phyloP scores from a whole-genome alignment of 2,888 invertebrate species.

The Punctoribates punctum region DNA sequence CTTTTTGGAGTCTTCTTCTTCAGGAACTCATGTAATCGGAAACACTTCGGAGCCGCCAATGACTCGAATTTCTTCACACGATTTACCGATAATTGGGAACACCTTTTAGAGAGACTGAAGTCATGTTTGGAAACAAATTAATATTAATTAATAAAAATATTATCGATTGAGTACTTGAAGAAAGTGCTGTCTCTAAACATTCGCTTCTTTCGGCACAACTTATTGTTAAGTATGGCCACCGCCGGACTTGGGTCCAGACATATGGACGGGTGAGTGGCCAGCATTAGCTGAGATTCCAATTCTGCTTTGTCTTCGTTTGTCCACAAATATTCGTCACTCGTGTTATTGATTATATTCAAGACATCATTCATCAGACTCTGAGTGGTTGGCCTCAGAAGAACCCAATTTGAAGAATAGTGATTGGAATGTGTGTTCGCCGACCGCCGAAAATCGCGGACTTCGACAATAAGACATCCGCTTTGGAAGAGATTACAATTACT shows the following conservation, averaged over 20 bases:
- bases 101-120: constrained; percentile 49
- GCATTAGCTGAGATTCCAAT: constrained; percentile 77
- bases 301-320: constrained; percentile 70
- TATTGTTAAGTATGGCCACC: constrained; percentile 70
- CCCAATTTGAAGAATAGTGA: constrained; percentile 52
- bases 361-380: constrained; percentile 51
- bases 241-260: constrained; percentile 84
- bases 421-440: constrained; percentile 44
- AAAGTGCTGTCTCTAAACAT: constrained; percentile 39
- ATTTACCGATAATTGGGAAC: constrained; percentile 67
- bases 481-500: constrained; percentile 49
- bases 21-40: constrained; percentile 68
- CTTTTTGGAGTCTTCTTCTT: constrained; percentile 50
- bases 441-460: constrained; percentile 54
- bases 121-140: background rate
- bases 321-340: constrained; percentile 59
- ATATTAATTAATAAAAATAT: too few species aligned
- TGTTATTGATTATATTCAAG: constrained; percentile 53
- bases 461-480: constrained; percentile 55
- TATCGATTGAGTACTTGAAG: constrained; percentile 1
- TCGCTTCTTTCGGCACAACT: constrained; percentile 56
- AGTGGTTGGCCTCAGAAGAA: constrained; percentile 53
- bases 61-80: constrained; percentile 82
- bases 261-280: constrained; percentile 78
- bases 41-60: constrained; percentile 71